phyloP scores from a whole-genome alignment of 2,113 vertebrate species.

The Solenodon paradoxus region DNA sequence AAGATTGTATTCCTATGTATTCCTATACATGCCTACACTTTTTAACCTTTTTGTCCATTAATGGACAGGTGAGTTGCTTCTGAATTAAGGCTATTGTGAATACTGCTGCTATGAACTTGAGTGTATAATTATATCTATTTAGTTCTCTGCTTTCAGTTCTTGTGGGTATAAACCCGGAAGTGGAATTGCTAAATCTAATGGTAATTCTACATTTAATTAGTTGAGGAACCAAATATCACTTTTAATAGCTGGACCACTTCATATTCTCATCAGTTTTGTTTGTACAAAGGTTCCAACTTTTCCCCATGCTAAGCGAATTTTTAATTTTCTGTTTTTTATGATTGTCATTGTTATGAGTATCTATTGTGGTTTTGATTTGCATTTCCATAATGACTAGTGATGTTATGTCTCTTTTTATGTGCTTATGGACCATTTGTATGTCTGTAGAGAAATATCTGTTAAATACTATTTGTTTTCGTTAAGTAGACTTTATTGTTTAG shows the following conservation, averaged over 20 bases:
- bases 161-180: background rate
- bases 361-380: background rate
- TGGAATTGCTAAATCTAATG: background rate
- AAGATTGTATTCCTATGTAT: background rate
- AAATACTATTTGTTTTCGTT: no score
- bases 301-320: background rate
- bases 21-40: background rate
- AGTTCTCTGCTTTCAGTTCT: background rate
- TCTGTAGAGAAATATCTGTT: no score
- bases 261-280: background rate
- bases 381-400: background rate
- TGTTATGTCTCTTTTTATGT: background rate
- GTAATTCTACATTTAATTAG: background rate
- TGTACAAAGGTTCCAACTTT: background rate
- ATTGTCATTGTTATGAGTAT: no score
- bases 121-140: background rate
- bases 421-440: background rate
- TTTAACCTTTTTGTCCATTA: background rate
- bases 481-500: background rate
- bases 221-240: background rate
- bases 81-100: background rate
- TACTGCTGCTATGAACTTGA: background rate
- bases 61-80: background rate
- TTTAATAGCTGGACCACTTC: background rate
- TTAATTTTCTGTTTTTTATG: background rate